Evolutionary conservation across 2,113 vertebrate genomes (phyloP).

Genomic region (Butastur rufipennis): DNA sequence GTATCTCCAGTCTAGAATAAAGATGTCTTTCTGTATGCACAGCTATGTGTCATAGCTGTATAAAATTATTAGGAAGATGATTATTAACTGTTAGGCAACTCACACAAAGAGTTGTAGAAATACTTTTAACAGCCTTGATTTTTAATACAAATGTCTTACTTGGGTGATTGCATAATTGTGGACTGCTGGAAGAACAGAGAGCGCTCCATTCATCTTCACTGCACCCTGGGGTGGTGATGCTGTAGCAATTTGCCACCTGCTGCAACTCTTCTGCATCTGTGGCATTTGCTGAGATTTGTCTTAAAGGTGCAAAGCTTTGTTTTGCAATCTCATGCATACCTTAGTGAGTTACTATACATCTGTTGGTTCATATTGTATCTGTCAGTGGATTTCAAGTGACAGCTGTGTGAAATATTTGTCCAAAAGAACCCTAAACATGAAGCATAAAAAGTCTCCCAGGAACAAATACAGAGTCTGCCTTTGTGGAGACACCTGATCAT

Average conservation of each 20-base stretch:
- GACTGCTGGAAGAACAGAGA: constrained; percentile 1
- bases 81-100: background rate
- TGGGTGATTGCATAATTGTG: constrained; percentile 26
- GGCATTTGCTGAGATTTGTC: constrained; percentile 33
- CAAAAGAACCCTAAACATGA: background rate
- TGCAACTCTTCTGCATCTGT: constrained; percentile 37
- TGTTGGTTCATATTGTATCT: background rate
- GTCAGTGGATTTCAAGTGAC: background rate
- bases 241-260: constrained; percentile 52
- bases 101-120: background rate
- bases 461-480: background rate
- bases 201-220: constrained; percentile 22
- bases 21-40: background rate
- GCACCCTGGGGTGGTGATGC: background rate
- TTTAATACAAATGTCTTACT: background rate
- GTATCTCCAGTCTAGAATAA: background rate
- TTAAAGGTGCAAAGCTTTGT: constrained; percentile 38
- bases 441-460: background rate
- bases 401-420: background rate
- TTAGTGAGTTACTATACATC: background rate
- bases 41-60: background rate
- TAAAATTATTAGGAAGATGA: background rate
- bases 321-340: background rate
- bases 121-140: background rate
- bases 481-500: background rate